A percentile compares a stretch with the other conserved stretches of the same genome.
phyloP scores from a whole-genome alignment of 2,797 vertebrate genomes.

The Enteromius mattozi region DNA sequence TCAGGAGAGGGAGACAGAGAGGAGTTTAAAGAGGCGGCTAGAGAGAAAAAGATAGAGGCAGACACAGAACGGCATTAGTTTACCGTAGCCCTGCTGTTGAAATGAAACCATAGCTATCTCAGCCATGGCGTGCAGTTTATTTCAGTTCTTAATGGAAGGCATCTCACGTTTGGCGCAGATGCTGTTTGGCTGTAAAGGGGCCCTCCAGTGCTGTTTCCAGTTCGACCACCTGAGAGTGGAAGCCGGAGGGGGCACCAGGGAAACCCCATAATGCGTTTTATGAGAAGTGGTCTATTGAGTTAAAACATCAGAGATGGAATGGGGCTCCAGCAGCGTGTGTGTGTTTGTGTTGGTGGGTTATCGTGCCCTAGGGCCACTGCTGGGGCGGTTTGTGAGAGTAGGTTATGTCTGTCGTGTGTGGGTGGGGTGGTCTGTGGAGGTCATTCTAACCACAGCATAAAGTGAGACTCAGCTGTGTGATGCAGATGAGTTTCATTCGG shows the following conservation, averaged over 20 bases:
- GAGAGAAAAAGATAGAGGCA: slow-evolving; percentile 17
- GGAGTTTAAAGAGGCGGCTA: slow-evolving; percentile 10
- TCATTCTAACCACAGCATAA: slow-evolving; percentile 43
- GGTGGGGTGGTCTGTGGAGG: not conserved
- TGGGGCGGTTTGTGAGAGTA: slow-evolving; percentile 29
- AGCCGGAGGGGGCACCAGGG: slow-evolving; percentile 66
- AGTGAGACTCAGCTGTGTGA: slow-evolving; percentile 62
- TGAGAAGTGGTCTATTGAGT: slow-evolving; percentile 75
- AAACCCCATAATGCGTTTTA: slow-evolving; percentile 78
- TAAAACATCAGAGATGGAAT: slow-evolving; percentile 73
- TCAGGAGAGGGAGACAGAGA: slow-evolving; percentile 40
- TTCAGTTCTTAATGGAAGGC: slow-evolving; percentile 58
- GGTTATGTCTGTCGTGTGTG: slow-evolving; percentile 19
- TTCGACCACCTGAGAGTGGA: slow-evolving; percentile 59
- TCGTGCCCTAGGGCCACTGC: slow-evolving; percentile 27
- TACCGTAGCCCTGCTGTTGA: slow-evolving; percentile 76
- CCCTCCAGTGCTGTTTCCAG: slow-evolving; percentile 74
- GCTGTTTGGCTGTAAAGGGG: slow-evolving; percentile 75
- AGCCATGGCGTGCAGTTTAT: slow-evolving; percentile 60
- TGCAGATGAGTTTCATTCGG: slow-evolving; percentile 59
- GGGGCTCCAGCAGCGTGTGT: slow-evolving; percentile 51
- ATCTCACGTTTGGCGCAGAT: slow-evolving; percentile 70
- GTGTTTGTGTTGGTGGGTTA: slow-evolving; percentile 48
- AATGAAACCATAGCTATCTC: slow-evolving; percentile 78
- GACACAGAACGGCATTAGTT: slow-evolving; percentile 66